phyloP scores from a whole-genome alignment of 2,113 vertebrate species.

The Corvus moneduloides region DNA sequence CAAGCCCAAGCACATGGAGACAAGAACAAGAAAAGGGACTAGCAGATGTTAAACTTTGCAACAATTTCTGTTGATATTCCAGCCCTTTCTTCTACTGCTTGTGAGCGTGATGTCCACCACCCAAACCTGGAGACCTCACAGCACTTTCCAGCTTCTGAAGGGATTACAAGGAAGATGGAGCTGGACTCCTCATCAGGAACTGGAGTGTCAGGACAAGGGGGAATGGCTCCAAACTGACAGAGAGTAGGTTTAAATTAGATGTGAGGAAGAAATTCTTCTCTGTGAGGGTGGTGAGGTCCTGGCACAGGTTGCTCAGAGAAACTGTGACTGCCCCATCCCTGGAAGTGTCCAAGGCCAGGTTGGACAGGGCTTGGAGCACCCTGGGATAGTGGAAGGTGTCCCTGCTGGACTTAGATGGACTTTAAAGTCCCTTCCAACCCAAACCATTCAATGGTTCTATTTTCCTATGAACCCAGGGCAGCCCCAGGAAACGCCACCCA shows the following conservation, averaged over 20 bases:
- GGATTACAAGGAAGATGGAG: background rate
- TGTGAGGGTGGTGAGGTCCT: background rate
- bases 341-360: background rate
- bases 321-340: background rate
- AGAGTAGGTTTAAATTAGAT: background rate
- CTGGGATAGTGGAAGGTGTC: background rate
- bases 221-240: background rate
- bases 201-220: background rate
- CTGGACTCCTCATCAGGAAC: background rate
- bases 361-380: background rate
- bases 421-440: background rate
- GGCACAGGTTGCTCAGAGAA: background rate
- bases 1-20: background rate
- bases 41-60: background rate
- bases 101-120: accelerated
- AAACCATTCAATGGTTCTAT: background rate
- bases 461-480: background rate
- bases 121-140: background rate
- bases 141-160: background rate
- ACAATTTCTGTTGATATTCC: background rate
- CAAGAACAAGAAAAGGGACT: background rate
- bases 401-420: background rate
- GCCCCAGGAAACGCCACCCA: background rate
- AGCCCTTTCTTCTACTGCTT: background rate
- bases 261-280: background rate